Conservation (phyloP, 1,140 invertebrate genomes). For the Pteromalus puparum region DNA sequence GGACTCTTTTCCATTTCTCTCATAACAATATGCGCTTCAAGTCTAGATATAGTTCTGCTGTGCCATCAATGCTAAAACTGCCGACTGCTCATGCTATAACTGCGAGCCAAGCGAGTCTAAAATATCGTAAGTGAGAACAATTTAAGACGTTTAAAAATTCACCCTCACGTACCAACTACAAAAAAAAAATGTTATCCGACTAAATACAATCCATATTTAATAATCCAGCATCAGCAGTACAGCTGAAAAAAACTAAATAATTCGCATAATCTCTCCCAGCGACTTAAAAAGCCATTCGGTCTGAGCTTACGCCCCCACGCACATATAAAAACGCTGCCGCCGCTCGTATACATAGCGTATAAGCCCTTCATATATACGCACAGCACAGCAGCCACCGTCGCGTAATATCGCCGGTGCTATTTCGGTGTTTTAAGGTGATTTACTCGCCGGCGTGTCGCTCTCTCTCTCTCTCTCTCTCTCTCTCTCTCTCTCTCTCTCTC, state of each 20-base stretch:
- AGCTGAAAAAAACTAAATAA: background rate
- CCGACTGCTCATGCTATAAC: too few species aligned
- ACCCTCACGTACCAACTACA: too few species aligned
- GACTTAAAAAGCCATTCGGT: background rate
- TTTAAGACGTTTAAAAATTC: too few species aligned
- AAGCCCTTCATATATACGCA: background rate
- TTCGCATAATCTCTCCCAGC: background rate
- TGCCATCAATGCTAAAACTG: too few species aligned
- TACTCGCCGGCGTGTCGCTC: slow-evolving; percentile 22
- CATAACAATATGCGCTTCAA: too few species aligned
- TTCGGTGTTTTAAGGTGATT: slow-evolving; percentile 49
- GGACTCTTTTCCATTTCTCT: too few species aligned
- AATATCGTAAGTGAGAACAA: too few species aligned
- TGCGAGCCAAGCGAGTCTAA: too few species aligned
- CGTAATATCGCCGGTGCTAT: slow-evolving; percentile 45
- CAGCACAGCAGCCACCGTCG: background rate
- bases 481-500: slow-evolving; percentile 32
- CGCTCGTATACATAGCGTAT: background rate
- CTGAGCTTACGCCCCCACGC: background rate
- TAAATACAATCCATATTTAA: background rate
- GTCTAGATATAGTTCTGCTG: too few species aligned
- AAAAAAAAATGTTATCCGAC: background rate
- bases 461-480: slow-evolving; percentile 32
- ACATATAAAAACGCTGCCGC: background rate
- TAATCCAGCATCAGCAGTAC: background rate